phyloP scores from a whole-genome alignment of 2,797 vertebrate genomes.

The Ispidina lecontei region DNA sequence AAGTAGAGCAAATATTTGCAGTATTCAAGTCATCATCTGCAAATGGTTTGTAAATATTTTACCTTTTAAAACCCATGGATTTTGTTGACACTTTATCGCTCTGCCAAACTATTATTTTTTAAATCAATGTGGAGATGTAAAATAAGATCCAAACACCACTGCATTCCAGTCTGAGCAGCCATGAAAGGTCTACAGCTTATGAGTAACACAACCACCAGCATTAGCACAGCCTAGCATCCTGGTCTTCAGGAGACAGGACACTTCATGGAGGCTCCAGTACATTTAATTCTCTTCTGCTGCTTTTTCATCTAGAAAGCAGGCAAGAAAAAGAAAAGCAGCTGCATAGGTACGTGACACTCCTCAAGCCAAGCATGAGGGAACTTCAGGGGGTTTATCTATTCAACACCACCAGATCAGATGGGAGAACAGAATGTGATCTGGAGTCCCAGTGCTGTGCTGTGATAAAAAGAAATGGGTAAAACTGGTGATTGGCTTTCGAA shows the following conservation, averaged over 20 bases:
- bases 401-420: neutral
- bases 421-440: neutral
- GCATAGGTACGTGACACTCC: fast-evolving
- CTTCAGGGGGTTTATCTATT: neutral
- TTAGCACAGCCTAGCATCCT: neutral
- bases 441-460: neutral
- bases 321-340: neutral
- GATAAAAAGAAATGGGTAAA: neutral
- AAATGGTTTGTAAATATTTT: slow-evolving; percentile 7
- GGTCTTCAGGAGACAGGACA: neutral
- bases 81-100: neutral
- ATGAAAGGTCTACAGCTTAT: neutral
- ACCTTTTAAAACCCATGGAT: neutral
- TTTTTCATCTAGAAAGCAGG: neutral
- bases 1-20: slow-evolving; percentile 43
- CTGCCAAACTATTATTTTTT: neutral
- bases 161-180: neutral
- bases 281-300: neutral
- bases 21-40: neutral
- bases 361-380: neutral
- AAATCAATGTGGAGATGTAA: neutral
- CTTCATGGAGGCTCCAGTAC: neutral
- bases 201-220: neutral
- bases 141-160: neutral
- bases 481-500: neutral